These are phyloP conservation scores for Leptothorax acervorum DNA, from an alignment of 2,888 invertebrate genomes.

Conservation along the genomic window DNA sequence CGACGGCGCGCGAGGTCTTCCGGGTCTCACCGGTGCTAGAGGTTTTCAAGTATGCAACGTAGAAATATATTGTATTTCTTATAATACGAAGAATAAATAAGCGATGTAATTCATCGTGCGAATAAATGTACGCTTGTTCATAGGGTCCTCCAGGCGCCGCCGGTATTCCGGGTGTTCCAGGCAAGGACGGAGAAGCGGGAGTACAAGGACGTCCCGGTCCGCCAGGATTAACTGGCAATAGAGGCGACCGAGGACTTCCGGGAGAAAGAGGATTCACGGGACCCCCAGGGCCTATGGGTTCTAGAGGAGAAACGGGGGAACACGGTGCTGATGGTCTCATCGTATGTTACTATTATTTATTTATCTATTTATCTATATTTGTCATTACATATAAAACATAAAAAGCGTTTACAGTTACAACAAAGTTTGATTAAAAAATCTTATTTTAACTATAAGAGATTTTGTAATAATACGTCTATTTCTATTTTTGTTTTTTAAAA, in stretches of 20 bases:
- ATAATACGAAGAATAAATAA: background rate
- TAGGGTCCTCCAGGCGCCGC: slow-evolving; percentile 91
- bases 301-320: slow-evolving; percentile 89
- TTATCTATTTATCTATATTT: slow-evolving; percentile 7
- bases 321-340: slow-evolving; percentile 90
- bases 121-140: slow-evolving; percentile 45
- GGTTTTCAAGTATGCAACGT: slow-evolving; percentile 90
- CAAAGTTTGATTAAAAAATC: background rate
- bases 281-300: slow-evolving; percentile 89
- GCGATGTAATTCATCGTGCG: background rate
- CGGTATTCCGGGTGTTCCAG: slow-evolving; percentile 91
- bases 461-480: background rate
- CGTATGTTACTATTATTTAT: slow-evolving; percentile 83
- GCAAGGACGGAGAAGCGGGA: slow-evolving; percentile 94
- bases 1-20: slow-evolving; percentile 91
- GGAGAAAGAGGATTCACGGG: slow-evolving; percentile 92
- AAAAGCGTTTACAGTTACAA: background rate
- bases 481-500: slow-evolving; percentile 11
- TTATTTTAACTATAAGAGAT: background rate
- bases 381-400: background rate
- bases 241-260: slow-evolving; percentile 90
- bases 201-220: slow-evolving; percentile 88
- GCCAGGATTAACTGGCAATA: slow-evolving; percentile 87
- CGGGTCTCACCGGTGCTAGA: slow-evolving; percentile 92
- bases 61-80: slow-evolving; percentile 9